phyloP scores from a whole-genome alignment of 2,797 vertebrate genomes.

The Channa striata region DNA sequence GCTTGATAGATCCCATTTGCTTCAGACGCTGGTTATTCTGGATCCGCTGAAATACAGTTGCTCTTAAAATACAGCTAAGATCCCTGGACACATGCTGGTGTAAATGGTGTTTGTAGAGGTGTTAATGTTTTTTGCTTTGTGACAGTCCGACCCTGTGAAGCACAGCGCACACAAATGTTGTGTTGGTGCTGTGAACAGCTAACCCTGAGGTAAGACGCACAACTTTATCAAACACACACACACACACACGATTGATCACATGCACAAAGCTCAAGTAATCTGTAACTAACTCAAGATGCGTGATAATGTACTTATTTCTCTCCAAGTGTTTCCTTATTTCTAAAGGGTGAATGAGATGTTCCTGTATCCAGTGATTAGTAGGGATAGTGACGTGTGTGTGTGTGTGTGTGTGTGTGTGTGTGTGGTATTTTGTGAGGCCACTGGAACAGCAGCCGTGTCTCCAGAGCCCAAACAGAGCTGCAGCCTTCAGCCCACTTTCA shows the following conservation, averaged over 20 bases:
- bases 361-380: not conserved
- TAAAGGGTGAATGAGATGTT: not conserved
- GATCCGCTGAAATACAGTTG: conserved; percentile 4
- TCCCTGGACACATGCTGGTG: conserved; percentile 42
- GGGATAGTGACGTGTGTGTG: not conserved
- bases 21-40: not conserved
- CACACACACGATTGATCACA: not conserved
- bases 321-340: conserved; percentile 22
- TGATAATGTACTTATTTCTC: conserved; percentile 11
- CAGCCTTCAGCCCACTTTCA: conserved; percentile 1
- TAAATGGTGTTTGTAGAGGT: conserved; percentile 44
- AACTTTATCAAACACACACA: not conserved
- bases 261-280: not conserved
- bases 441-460: too few relatives aligned
- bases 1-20: not conserved
- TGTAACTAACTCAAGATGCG: not conserved
- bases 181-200: not conserved
- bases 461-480: too few relatives aligned
- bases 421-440: too few relatives aligned
- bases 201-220: not conserved
- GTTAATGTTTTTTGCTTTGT: conserved; percentile 31
- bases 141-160: conserved; percentile 6
- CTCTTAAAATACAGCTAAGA: not conserved
- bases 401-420: too few relatives aligned
- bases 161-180: not conserved